Percentiles rank a stretch among this genome's conserved stretches.
Evolutionary conservation across 2,797 vertebrate genomes (phyloP).

Genomic region (Anguilla obscura): DNA sequence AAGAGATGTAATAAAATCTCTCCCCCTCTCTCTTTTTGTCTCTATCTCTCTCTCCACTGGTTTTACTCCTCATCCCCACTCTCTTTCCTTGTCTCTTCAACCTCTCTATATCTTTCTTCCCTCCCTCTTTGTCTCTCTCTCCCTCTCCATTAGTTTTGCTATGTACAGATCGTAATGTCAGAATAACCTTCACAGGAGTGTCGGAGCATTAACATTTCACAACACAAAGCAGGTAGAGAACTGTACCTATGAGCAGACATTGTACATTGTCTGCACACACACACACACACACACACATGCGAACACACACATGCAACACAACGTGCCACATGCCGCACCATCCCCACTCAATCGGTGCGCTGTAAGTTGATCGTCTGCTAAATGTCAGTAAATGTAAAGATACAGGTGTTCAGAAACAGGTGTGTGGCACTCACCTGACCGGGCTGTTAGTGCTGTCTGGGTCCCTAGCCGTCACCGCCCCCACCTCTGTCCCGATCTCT

Average conservation of each 20-base stretch:
- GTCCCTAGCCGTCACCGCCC: constrained; percentile 83
- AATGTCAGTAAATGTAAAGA: neutral
- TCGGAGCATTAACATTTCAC: neutral
- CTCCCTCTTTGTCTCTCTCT: neutral
- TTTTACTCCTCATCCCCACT: neutral
- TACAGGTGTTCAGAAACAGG: neutral
- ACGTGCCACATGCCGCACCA: neutral
- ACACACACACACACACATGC: constrained; percentile 14
- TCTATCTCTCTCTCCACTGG: neutral
- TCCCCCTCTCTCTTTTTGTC: neutral
- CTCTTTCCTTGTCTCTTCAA: too few relatives aligned
- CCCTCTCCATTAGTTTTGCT: neutral
- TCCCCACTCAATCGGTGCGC: neutral
- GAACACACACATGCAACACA: neutral
- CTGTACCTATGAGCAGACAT: neutral
- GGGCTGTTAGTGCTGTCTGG: constrained; percentile 83
- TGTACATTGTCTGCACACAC: neutral
- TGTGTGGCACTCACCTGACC: constrained; percentile 73
- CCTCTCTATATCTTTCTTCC: neutral
- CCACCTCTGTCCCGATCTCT: constrained; percentile 77
- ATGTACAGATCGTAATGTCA: neutral
- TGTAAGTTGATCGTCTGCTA: neutral
- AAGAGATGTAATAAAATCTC: neutral
- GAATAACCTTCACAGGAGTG: neutral
- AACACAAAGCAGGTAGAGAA: neutral